Evolutionary conservation across 2,888 invertebrate genomes (phyloP).

Genomic region (Octonoba sinensis): DNA sequence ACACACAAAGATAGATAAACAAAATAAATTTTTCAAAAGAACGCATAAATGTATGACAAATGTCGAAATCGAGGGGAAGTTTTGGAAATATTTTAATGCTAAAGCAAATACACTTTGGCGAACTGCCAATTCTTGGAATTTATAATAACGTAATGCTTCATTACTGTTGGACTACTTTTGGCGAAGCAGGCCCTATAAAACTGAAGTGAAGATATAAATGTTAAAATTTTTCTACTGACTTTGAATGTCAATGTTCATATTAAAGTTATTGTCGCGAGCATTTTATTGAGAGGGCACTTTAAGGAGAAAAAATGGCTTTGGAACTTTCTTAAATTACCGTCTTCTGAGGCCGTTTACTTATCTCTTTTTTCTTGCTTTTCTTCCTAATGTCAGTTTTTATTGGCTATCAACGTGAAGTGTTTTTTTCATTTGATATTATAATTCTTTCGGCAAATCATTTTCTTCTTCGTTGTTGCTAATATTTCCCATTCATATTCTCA

Average conservation of each 20-base stretch:
- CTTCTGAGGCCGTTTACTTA: no score
- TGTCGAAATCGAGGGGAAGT: constrained; percentile 5
- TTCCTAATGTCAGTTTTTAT: no score
- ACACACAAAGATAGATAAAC: no score
- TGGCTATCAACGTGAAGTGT: no score
- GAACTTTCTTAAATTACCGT: no score
- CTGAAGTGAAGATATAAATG: not conserved
- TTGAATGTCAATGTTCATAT: constrained; percentile 6
- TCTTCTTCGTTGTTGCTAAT: no score
- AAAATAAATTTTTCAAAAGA: constrained; percentile 4
- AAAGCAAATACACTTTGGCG: constrained; percentile 51
- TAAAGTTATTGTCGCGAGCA: not conserved
- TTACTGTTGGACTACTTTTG: constrained; percentile 41
- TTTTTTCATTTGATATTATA: no score
- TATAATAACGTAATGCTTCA: constrained; percentile 54
- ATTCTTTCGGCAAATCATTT: no score
- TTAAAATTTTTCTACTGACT: constrained; percentile 1
- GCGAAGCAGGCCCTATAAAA: constrained; percentile 37
- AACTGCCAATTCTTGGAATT: constrained; percentile 32
- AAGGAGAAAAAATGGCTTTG: no score
- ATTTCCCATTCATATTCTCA: no score
- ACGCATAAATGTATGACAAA: constrained; percentile 47
- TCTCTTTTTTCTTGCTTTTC: no score
- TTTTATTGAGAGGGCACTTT: not conserved
- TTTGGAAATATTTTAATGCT: constrained; percentile 32